A percentile compares a stretch with the other conserved stretches of the same genome.
Conservation (phyloP, 2,113 vertebrate species). For the Chitala chitala region DNA sequence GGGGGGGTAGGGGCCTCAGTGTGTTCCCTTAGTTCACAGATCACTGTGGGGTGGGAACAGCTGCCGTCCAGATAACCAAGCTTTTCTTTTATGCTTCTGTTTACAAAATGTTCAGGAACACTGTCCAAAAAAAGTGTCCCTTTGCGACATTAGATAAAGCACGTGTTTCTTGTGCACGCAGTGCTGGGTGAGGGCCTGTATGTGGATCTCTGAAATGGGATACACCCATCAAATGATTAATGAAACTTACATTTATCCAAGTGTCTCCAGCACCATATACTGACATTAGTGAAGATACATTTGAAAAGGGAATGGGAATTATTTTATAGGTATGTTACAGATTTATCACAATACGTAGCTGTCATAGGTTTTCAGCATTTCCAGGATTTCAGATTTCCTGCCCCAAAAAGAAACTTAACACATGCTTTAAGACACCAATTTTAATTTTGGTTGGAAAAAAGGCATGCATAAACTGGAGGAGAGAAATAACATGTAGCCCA, state of each 20-base stretch:
- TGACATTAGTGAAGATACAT: no score
- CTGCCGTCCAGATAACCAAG: constrained; percentile 47
- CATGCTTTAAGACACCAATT: no score
- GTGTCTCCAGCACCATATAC: not conserved
- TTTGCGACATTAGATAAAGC: constrained; percentile 32
- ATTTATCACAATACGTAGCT: no score
- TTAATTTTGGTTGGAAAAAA: no score
- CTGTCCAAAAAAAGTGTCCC: constrained; percentile 35
- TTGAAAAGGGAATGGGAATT: not conserved
- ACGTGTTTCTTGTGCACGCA: constrained; percentile 22
- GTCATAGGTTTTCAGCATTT: no score
- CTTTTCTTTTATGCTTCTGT: constrained; percentile 47
- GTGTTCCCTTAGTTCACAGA: constrained; percentile 42
- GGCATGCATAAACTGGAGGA: no score
- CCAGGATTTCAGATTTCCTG: no score
- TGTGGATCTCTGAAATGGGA: constrained; percentile 29
- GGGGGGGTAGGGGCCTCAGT: constrained; percentile 28
- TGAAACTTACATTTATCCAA: constrained; percentile 3
- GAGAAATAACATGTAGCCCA: no score
- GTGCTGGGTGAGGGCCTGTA: constrained; percentile 32
- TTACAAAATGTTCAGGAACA: constrained; percentile 46
- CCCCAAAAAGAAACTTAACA: no score
- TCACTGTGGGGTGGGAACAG: constrained; percentile 43
- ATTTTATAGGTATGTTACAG: no score
- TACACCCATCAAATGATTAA: constrained; percentile 33